These are phyloP conservation scores for rat (Rattus norvegicus) DNA, from an alignment of 2,113 vertebrate genomes.

Conservation along the genomic window GRCr8 NC_086037.1:32008501-32009000, in stretches of 20 bases:
- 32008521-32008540: not conserved
- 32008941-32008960: too few relatives aligned
- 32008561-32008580: not conserved
- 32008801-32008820: too few relatives aligned
- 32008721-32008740: fast-evolving
- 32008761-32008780: fast-evolving
- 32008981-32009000: not conserved
- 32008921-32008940: fast-evolving
- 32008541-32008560: not conserved
- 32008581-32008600: not conserved
- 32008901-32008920: fast-evolving
- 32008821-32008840: fast-evolving
- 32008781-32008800: not conserved
- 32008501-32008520: fast-evolving
- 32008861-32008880: fast-evolving
- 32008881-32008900: fast-evolving
- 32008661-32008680: not conserved
- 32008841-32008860: not conserved
- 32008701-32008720: fast-evolving
- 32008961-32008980: not conserved
- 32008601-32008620: not conserved
- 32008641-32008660: not conserved
- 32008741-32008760: not conserved
- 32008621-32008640: not conserved
- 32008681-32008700: not conserved